Evolutionary conservation across 2,888 invertebrate genomes (phyloP).

Genomic region (Athripsodes cinereus): DNA sequence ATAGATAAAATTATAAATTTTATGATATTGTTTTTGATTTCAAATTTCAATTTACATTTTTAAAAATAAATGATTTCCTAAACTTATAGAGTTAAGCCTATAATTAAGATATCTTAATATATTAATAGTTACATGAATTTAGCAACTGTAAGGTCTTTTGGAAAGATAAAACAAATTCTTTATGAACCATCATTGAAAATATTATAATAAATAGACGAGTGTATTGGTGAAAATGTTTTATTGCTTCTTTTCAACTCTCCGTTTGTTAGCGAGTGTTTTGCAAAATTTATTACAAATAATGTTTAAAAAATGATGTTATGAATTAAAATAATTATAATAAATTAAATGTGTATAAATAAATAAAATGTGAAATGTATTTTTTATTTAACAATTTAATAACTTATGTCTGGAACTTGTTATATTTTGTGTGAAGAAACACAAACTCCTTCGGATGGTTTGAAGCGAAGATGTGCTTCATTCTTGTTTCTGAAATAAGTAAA

Average conservation of each 20-base stretch:
- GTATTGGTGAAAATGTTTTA: slow-evolving; percentile 25
- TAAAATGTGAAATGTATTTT: neutral
- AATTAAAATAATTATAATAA: slow-evolving; percentile 25
- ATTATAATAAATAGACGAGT: slow-evolving; percentile 3
- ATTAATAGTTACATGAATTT: neutral
- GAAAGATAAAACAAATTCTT: neutral
- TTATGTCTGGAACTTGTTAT: slow-evolving; percentile 14
- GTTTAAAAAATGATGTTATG: slow-evolving; percentile 21
- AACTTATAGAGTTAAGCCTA: neutral
- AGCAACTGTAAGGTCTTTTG: neutral
- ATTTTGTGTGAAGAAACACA: neutral
- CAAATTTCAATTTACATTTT: neutral
- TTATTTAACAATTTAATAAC: slow-evolving; percentile 3
- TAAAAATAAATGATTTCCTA: too few relatives aligned
- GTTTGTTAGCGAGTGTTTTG: neutral
- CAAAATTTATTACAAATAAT: slow-evolving; percentile 22
- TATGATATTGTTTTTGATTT: neutral
- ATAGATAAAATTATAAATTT: neutral
- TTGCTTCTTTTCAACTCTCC: slow-evolving; percentile 19
- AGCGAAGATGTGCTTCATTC: too few relatives aligned
- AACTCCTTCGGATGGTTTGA: neutral
- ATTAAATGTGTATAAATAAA: slow-evolving; percentile 14
- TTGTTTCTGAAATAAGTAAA: too few relatives aligned
- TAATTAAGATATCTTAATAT: neutral
- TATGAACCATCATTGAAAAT: too few relatives aligned